Conservation (phyloP, 2,888 invertebrate genomes). For the Agrotis clavis region DNA sequence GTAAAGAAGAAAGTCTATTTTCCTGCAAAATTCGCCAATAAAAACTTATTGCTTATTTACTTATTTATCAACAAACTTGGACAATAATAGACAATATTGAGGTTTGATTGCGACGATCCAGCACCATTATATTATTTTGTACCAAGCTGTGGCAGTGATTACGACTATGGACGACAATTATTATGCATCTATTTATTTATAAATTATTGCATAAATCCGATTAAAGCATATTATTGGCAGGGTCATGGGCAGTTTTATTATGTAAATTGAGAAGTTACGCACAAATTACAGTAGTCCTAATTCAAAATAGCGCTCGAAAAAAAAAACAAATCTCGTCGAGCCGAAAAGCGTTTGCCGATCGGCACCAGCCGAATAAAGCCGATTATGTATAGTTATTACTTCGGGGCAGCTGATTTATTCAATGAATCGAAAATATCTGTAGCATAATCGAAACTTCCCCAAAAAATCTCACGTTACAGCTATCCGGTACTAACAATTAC, state of each 20-base stretch:
- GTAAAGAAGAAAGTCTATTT: slow-evolving; percentile 21
- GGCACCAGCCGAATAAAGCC: background rate
- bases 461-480: background rate
- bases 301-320: background rate
- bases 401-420: background rate
- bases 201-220: slow-evolving; percentile 64
- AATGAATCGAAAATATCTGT: background rate
- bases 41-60: slow-evolving; percentile 33
- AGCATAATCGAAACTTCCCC: too few species aligned
- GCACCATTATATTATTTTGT: slow-evolving; percentile 81
- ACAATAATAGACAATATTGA: slow-evolving; percentile 38
- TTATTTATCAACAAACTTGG: slow-evolving; percentile 31
- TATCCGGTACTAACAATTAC: background rate
- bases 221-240: slow-evolving; percentile 52
- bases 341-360: background rate
- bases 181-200: slow-evolving; percentile 68
- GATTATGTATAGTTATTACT: background rate
- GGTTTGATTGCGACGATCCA: slow-evolving; percentile 69
- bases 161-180: slow-evolving; percentile 62
- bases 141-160: slow-evolving; percentile 80
- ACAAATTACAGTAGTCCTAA: too few species aligned
- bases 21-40: slow-evolving; percentile 24
- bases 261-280: background rate
- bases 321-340: background rate
- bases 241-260: slow-evolving; percentile 14